These are phyloP conservation scores for Himalopsyche anomala DNA, from an alignment of 2,888 invertebrate species.

Conservation along the genomic window DNA sequence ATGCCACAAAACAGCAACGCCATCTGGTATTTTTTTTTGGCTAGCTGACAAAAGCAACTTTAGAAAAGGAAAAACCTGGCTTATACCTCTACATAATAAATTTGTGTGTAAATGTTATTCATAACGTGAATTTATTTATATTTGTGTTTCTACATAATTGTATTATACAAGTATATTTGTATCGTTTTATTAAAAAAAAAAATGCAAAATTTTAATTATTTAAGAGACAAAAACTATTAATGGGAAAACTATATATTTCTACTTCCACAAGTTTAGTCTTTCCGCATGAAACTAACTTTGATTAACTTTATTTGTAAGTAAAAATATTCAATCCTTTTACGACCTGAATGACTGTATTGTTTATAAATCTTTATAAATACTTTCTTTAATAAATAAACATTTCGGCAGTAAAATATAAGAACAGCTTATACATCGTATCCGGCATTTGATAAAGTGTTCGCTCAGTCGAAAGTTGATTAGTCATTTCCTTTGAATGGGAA, in stretches of 20 bases:
- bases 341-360: background rate
- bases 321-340: too few species aligned
- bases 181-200: too few species aligned
- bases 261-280: background rate
- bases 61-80: constrained; percentile 26
- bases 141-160: background rate
- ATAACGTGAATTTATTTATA: background rate
- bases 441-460: constrained; percentile 14
- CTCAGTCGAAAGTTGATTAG: constrained; percentile 2
- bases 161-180: too few species aligned
- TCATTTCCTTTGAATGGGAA: constrained; percentile 27
- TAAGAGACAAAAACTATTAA: too few species aligned
- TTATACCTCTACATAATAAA: constrained; percentile 21
- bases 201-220: too few species aligned
- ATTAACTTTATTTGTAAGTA: background rate
- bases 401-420: background rate
- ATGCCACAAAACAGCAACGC: constrained; percentile 60
- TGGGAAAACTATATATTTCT: background rate
- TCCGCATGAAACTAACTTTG: background rate
- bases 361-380: too few species aligned
- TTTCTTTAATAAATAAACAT: too few species aligned
- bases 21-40: constrained; percentile 63
- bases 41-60: constrained; percentile 43
- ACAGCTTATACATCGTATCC: constrained; percentile 5
- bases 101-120: background rate